Evolutionary conservation across 1,140 invertebrate genomes (phyloP).

Genomic region (Drosophila novamexicana): DNA sequence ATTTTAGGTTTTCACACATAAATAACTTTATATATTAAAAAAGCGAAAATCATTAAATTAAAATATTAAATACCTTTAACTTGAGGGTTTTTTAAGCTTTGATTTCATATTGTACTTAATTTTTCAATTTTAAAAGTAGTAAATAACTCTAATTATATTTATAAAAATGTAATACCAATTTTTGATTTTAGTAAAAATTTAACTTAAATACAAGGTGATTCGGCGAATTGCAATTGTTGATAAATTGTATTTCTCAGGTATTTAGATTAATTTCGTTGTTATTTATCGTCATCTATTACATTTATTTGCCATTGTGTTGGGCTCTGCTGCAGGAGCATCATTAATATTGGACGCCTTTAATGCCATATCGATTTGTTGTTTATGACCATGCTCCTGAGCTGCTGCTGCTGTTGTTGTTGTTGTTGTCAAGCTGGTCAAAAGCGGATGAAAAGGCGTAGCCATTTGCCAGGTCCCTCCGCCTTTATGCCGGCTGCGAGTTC

Average conservation of each 20-base stretch:
- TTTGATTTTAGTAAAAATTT: neutral
- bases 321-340: slow-evolving; percentile 3
- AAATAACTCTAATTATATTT: too few relatives aligned
- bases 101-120: too few relatives aligned
- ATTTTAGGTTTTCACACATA: too few relatives aligned
- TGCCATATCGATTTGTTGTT: slow-evolving; percentile 72
- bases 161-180: too few relatives aligned
- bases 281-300: slow-evolving; percentile 10
- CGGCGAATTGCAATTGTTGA: neutral
- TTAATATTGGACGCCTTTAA: slow-evolving; percentile 50
- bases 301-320: slow-evolving; percentile 2
- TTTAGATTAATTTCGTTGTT: slow-evolving; percentile 14
- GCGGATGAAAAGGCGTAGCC: slow-evolving; percentile 33
- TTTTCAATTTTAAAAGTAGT: too few relatives aligned
- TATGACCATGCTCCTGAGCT: slow-evolving; percentile 28
- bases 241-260: slow-evolving; percentile 6
- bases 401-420: slow-evolving; percentile 24
- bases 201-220: neutral
- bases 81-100: too few relatives aligned
- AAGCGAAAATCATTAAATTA: too few relatives aligned
- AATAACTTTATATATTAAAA: too few relatives aligned
- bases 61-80: too few relatives aligned
- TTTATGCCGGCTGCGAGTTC: neutral
- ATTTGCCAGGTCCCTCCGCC: slow-evolving; percentile 6
- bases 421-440: slow-evolving; percentile 20